Conservation (phyloP, 2,888 invertebrate genomes). For the Tinea pellionella region DNA sequence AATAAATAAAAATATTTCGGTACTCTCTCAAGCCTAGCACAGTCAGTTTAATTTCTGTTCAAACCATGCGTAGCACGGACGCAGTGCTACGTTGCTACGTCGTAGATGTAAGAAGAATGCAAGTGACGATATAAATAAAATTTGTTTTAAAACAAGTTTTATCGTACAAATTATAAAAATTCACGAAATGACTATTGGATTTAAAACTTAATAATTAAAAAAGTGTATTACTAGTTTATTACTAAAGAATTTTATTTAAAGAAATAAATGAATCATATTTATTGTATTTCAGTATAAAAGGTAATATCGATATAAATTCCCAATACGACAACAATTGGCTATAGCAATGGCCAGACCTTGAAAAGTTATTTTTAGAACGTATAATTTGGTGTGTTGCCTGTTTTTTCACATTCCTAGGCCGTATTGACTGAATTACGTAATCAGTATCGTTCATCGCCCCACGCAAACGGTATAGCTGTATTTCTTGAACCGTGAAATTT, state of each 20-base stretch:
- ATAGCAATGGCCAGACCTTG: no score
- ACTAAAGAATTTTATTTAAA: no score
- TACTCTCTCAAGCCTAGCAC: conserved; percentile 45
- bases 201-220: no score
- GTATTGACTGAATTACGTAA: conserved; percentile 33
- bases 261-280: no score
- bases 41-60: conserved; percentile 21
- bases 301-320: no score
- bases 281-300: no score
- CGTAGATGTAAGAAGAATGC: conserved; percentile 31
- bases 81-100: conserved; percentile 47
- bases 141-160: no score
- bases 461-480: conserved; percentile 65
- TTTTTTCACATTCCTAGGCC: neutral
- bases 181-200: no score
- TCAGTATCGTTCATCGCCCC: conserved; percentile 68
- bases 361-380: neutral
- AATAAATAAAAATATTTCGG: no score
- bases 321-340: no score
- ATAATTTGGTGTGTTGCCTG: neutral
- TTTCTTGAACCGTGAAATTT: conserved; percentile 69
- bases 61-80: conserved; percentile 37
- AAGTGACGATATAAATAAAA: neutral
- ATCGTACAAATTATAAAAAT: no score
- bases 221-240: no score